These are phyloP conservation scores for Ivindomyrus marchei DNA, from an alignment of 2,113 vertebrate genomes.

Conservation along the genomic window DNA sequence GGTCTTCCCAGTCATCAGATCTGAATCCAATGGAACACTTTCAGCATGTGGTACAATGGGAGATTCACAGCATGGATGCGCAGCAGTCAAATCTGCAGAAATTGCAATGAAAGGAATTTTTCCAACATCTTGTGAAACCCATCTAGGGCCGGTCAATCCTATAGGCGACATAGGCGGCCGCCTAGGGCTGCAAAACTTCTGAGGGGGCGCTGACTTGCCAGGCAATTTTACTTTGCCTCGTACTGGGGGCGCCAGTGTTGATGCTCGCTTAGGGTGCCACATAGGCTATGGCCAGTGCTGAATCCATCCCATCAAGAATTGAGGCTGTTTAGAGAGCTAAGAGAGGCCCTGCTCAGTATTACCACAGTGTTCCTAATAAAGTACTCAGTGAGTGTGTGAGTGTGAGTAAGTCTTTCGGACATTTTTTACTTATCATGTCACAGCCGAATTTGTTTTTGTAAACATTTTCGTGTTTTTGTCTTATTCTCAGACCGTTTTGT, in stretches of 20 bases:
- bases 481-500: neutral
- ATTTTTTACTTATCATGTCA: neutral
- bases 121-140: neutral
- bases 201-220: neutral
- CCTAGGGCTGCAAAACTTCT: no score
- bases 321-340: neutral
- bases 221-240: neutral
- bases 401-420: neutral
- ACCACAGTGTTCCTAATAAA: neutral
- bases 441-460: neutral
- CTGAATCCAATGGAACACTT: neutral
- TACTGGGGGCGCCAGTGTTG: neutral
- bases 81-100: neutral
- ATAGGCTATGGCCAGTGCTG: neutral
- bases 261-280: neutral
- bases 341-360: neutral
- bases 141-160: neutral
- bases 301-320: neutral
- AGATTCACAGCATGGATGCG: neutral
- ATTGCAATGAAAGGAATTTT: neutral
- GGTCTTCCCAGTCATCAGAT: neutral
- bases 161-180: no score
- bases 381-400: neutral
- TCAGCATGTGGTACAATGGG: neutral
- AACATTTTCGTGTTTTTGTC: neutral